Evolutionary conservation across 1,140 invertebrate species (phyloP).

Genomic region (Nixonia krombeini): DNA sequence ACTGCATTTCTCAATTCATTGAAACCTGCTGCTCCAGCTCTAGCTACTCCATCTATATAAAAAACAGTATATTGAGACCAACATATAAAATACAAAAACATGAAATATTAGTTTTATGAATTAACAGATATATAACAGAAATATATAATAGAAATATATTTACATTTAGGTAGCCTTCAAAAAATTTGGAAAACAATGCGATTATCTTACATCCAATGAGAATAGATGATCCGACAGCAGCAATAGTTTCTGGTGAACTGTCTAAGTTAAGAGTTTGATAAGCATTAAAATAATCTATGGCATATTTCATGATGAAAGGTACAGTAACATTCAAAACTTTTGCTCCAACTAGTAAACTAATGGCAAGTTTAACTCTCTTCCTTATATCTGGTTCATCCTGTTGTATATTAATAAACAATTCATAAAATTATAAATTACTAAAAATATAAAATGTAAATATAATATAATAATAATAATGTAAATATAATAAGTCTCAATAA

Average conservation of each 20-base stretch:
- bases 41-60: conserved; percentile 94
- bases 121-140: too few relatives aligned
- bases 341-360: conserved; percentile 84
- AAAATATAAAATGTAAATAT: background rate
- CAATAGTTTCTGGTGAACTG: conserved; percentile 80
- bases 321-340: conserved; percentile 94
- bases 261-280: conserved; percentile 76
- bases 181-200: conserved; percentile 11
- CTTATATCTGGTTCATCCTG: conserved; percentile 85
- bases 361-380: conserved; percentile 86
- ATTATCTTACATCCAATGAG: conserved; percentile 90
- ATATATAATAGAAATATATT: too few relatives aligned
- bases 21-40: conserved; percentile 90
- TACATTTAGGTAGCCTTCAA: too few relatives aligned
- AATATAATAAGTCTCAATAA: conserved; percentile 6
- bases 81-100: too few relatives aligned
- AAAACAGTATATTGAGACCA: too few relatives aligned
- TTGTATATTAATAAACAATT: conserved; percentile 37
- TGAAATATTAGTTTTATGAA: too few relatives aligned
- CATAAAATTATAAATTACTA: conserved; percentile 44
- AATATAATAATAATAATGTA: too few relatives aligned
- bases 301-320: conserved; percentile 97
- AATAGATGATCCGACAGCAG: conserved; percentile 83
- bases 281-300: conserved; percentile 91
- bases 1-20: conserved; percentile 98